phyloP scores from a whole-genome alignment of 1,140 invertebrate species.

The Cataglyphis hispanica region DNA sequence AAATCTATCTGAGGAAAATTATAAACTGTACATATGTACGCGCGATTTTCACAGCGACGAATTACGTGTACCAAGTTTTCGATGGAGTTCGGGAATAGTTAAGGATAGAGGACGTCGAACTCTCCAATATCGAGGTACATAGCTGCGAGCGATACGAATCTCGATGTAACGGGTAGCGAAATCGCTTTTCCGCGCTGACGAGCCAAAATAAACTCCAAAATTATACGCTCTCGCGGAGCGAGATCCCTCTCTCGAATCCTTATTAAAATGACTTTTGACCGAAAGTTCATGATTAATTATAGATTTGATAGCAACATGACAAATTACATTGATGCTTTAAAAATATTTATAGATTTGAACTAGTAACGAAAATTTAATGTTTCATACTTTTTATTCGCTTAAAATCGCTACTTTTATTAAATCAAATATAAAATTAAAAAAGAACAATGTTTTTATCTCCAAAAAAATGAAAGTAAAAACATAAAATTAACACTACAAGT shows the following conservation, averaged over 20 bases:
- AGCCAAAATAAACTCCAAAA: conserved; percentile 62
- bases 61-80: conserved; percentile 55
- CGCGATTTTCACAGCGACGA: conserved; percentile 41
- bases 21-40: conserved; percentile 36
- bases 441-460: not conserved
- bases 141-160: conserved; percentile 59
- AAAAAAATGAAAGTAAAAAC: not conserved
- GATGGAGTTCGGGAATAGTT: conserved; percentile 48
- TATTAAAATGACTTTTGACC: conserved; percentile 20
- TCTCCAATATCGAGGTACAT: conserved; percentile 54
- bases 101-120: conserved; percentile 55
- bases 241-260: not conserved
- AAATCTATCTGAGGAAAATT: conserved; percentile 19
- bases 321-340: not conserved
- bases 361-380: not conserved
- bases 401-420: not conserved
- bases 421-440: not conserved
- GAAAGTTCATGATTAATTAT: conserved; percentile 31
- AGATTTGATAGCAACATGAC: conserved; percentile 19
- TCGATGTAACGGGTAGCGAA: conserved; percentile 57
- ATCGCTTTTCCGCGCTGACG: conserved; percentile 54
- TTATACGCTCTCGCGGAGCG: conserved; percentile 38
- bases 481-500: not conserved
- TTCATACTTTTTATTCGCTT: not conserved
- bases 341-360: not conserved